Base-by-base conservation (phyloP, 1,140 invertebrate genomes). In the Portunus trituberculatus region DNA sequence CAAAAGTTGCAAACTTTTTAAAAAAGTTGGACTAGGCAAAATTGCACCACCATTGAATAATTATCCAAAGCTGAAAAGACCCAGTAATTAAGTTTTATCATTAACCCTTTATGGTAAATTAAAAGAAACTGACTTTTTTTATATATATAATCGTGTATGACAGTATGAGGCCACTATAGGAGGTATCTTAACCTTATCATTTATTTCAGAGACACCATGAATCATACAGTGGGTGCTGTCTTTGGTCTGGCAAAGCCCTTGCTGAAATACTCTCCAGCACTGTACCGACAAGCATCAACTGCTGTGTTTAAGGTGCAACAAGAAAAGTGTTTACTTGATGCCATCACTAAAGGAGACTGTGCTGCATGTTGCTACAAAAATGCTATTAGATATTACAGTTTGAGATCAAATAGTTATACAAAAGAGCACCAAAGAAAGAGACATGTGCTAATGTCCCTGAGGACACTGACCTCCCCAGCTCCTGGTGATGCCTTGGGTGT, bases 161-260 rank as follows among this genome's bases (percentile, higher is more conserved):
- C 1, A 2, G 39, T 39, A 39, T 39, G 39, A 39, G 39, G 1
- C 39, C 6, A 39, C 39, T 39, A 39, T 39, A 39, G 39, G 39
- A 39, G n/a, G n/a, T n/a, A n/a, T n/a, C n/a, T n/a, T n/a, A n/a
- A n/a, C n/a, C n/a, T n/a, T n/a, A n/a, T 16, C 52, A 59, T 31
- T 91, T 16, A 31, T 91, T 91, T 76, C 48, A 91, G 90, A 32
- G 59, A 0, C 29, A 76, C 90, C 32, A 91, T 91, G 90, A 91
- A 76, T 76, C 25, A 16, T 12, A 76, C 32, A 76, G 4, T 59
- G 39, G 67, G 14, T 48, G 48, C 25, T 25, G 4, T 91, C 20
- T 28, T 91, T 16, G 14, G 29, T 12, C 32, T 32, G 28, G 25
- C 48, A 67, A 76, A 76, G 8, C 20, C 67, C 25, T 1, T 25